Conservation (phyloP, 1,140 invertebrate genomes). For the Hyles vespertilio region DNA sequence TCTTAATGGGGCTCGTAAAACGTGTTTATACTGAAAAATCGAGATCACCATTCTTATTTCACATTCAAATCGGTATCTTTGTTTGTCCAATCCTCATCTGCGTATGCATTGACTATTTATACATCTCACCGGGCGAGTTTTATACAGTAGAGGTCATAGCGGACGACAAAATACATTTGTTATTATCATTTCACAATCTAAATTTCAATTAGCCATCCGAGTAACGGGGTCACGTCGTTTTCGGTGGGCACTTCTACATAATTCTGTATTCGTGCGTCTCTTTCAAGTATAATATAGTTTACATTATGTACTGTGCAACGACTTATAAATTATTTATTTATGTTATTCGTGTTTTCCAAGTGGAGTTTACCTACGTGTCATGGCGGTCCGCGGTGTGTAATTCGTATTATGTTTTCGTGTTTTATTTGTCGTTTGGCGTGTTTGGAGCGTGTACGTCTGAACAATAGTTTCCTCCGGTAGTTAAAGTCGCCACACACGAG, state of each 20-base stretch:
- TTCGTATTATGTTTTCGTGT: too few species aligned
- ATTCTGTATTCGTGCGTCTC: slow-evolving; percentile 46
- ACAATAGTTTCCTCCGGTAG: not conserved
- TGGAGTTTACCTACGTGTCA: not conserved
- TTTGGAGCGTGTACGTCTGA: not conserved
- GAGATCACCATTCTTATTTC: slow-evolving; percentile 57
- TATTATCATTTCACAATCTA: slow-evolving; percentile 68
- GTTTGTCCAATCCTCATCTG: slow-evolving; percentile 61
- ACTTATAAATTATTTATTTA: slow-evolving; percentile 35
- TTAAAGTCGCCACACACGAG: slow-evolving; percentile 32
- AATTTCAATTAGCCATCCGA: slow-evolving; percentile 64
- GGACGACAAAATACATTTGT: slow-evolving; percentile 64
- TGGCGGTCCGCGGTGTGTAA: too few species aligned
- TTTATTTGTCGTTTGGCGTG: not conserved
- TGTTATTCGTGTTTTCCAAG: slow-evolving; percentile 28
- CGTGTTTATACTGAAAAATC: slow-evolving; percentile 54
- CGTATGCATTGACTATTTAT: slow-evolving; percentile 61
- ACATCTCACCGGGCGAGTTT: slow-evolving; percentile 39
- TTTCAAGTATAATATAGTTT: slow-evolving; percentile 17
- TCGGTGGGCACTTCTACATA: slow-evolving; percentile 59
- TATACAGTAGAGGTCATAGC: slow-evolving; percentile 60
- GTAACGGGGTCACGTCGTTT: slow-evolving; percentile 70
- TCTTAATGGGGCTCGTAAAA: slow-evolving; percentile 30
- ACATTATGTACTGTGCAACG: slow-evolving; percentile 22
- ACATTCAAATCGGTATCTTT: slow-evolving; percentile 66